A percentile compares a stretch with the other conserved stretches of the same genome.
Evolutionary conservation across 2,113 vertebrate genomes (phyloP).

Genomic region (Myxocyprinus asiaticus): DNA sequence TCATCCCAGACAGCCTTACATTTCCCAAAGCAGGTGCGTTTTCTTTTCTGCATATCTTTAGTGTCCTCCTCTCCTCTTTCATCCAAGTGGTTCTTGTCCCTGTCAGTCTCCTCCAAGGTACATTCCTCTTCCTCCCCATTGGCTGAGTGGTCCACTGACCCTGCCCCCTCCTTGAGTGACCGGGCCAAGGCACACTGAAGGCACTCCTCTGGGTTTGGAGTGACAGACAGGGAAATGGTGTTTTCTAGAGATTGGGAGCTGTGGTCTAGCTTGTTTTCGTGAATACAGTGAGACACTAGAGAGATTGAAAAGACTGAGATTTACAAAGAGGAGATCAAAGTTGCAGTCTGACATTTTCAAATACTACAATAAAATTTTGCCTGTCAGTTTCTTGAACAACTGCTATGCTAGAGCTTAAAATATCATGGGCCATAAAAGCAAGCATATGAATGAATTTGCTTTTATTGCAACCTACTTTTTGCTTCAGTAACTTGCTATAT

Average conservation of each 20-base stretch:
- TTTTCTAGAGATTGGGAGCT: slow-evolving; percentile 71
- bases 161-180: slow-evolving; percentile 62
- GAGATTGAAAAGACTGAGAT: neutral
- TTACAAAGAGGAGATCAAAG: neutral
- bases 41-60: slow-evolving; percentile 41
- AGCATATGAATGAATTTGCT: slow-evolving; percentile 8
- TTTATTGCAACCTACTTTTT: slow-evolving; percentile 24
- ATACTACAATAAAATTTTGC: neutral
- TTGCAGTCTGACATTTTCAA: too few relatives aligned
- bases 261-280: slow-evolving; percentile 79
- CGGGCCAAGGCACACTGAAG: slow-evolving; percentile 72
- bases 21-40: slow-evolving; percentile 59
- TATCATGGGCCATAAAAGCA: slow-evolving; percentile 10
- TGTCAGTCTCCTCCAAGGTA: slow-evolving; percentile 62
- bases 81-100: too few relatives aligned
- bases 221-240: slow-evolving; percentile 80
- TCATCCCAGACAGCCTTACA: slow-evolving; percentile 65
- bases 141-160: slow-evolving; percentile 33
- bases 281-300: slow-evolving; percentile 78
- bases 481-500: neutral
- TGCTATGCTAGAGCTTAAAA: slow-evolving; percentile 6
- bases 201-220: slow-evolving; percentile 81
- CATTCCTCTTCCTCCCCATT: slow-evolving; percentile 62
- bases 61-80: slow-evolving; percentile 34
- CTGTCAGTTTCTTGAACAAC: neutral